Evolutionary conservation across 2,113 vertebrate genomes (phyloP), one percentile per base, ranked within the genome.

Genomic region (Carassius auratus): DNA sequence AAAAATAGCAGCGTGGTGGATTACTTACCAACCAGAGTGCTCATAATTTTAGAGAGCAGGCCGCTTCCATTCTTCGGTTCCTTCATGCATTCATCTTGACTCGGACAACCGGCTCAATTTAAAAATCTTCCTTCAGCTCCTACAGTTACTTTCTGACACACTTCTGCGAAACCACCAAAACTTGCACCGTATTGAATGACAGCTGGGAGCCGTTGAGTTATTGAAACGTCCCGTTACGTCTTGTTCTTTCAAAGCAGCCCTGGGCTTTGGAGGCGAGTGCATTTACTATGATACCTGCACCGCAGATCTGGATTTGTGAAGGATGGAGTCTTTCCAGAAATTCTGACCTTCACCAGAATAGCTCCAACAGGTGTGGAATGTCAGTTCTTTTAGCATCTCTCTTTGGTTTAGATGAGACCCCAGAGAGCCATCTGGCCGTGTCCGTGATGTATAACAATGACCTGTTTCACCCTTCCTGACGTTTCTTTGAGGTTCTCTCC

Each of bases 381-480:
- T 86, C 80, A 38, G 48, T 57, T 57, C 13, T 4, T 83, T 83
- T 17, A n/a, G 52, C 30, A 38, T 85, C 78, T 84, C 6, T 26
- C 73, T 68, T 84, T 83, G 62, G 52, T 83, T 77, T 68, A 36
- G 74, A 83, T 55, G 78, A 69, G 84, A 83, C 75, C 79, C 78
- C 48, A 19, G 71, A 81, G 87, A 68, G 52, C 15, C 52, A 76
- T 80, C 17, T 26, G 82, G 84, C 59, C 76, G 57, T 71, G 83
- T 83, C 84, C 52, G 64, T 86, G 79, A 85, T 85, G 84, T 74
- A 85, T 76, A 82, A 76, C 71, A 69, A 74, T 71, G 83, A 85
- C 83, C 77, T 14, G 50, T 62, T 81, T 81, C 73, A 83, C 84
- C 83, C 74, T 48, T 73, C 19, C 23, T 55, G 50, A 82, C 30